phyloP scores from a whole-genome alignment of 2,797 vertebrate genomes.

The Rhyacichthys aspro region DNA sequence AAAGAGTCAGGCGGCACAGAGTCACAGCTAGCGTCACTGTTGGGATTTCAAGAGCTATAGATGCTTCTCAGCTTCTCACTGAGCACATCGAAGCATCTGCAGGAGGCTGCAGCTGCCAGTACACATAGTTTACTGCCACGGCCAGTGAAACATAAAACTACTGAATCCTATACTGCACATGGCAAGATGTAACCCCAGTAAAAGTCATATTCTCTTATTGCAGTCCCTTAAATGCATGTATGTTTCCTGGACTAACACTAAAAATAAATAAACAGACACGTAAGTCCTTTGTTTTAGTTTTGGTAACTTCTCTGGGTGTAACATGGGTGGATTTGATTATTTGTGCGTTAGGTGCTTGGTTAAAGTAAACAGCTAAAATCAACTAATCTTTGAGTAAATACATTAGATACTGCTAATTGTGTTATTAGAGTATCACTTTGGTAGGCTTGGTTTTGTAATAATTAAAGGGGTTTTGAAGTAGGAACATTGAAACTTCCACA shows the following conservation, averaged over 20 bases:
- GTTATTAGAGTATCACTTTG: too few species aligned
- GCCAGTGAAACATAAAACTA: slow-evolving; percentile 45
- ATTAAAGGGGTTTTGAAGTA: too few species aligned
- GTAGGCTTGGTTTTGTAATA: too few species aligned
- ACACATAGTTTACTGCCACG: slow-evolving; percentile 29
- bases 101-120: slow-evolving; percentile 40
- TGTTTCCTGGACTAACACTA: not conserved
- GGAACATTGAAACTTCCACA: too few species aligned
- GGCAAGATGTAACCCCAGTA: too few species aligned
- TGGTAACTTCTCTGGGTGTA: slow-evolving; percentile 42
- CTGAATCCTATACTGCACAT: slow-evolving; percentile 13
- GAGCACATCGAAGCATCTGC: slow-evolving; percentile 37
- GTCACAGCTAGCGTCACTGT: slow-evolving; percentile 50
- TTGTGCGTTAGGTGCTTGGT: slow-evolving; percentile 37
- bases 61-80: slow-evolving; percentile 29
- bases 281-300: slow-evolving; percentile 36
- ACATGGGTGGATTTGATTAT: slow-evolving; percentile 32
- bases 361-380: not conserved
- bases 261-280: not conserved
- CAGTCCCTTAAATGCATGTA: not conserved
- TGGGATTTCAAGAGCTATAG: slow-evolving; percentile 38
- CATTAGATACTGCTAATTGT: not conserved
- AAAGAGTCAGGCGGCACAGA: slow-evolving; percentile 58
- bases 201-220: too few species aligned
- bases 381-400: too few species aligned